Evolutionary conservation across 2,888 invertebrate species (phyloP).

Genomic region (Eubasilissa splendida): DNA sequence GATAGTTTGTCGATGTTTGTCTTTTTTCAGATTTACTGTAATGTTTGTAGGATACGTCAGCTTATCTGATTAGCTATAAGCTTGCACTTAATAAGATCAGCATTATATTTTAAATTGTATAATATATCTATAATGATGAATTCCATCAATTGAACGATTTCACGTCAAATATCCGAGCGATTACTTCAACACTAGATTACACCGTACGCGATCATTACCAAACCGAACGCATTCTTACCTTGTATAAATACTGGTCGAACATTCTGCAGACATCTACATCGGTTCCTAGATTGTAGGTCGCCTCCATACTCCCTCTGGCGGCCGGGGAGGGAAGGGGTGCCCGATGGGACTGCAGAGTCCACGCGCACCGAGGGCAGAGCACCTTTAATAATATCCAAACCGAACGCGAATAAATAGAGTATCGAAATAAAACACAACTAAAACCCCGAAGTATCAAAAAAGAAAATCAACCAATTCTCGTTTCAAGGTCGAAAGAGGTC

Average conservation of each 20-base stretch:
- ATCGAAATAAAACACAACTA: no score
- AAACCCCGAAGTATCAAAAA: no score
- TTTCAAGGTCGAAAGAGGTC: neutral
- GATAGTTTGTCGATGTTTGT: no score
- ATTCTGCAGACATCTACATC: constrained; percentile 75
- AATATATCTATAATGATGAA: no score
- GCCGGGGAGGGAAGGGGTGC: constrained; percentile 2
- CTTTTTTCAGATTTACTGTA: no score
- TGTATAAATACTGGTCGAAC: constrained; percentile 79
- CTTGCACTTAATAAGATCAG: no score
- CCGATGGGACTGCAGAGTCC: constrained; percentile 21
- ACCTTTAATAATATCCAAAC: constrained; percentile 20
- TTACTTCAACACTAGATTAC: neutral
- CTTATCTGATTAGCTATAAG: no score
- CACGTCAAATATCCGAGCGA: no score
- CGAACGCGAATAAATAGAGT: neutral
- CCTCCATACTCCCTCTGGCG: constrained; percentile 70
- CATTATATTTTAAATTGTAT: no score
- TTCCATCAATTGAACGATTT: no score
- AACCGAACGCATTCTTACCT: constrained; percentile 66
- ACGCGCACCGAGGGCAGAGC: constrained; percentile 37
- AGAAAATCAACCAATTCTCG: no score
- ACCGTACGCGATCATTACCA: neutral
- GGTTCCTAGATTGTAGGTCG: constrained; percentile 76
- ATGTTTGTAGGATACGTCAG: no score